Evolutionary conservation across 2,888 invertebrate species (phyloP).

Genomic region (Pilophorus perplexus): DNA sequence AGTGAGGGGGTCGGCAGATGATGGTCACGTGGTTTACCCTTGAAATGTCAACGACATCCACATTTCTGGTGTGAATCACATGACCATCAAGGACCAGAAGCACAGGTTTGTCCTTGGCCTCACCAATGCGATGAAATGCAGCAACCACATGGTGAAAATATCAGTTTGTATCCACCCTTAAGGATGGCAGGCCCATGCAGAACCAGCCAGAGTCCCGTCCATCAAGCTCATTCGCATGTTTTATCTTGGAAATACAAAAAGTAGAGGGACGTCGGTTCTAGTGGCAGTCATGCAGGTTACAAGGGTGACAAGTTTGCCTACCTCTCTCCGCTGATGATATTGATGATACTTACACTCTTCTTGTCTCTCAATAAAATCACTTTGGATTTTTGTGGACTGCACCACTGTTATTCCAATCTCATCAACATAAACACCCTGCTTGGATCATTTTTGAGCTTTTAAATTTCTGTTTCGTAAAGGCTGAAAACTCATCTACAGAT

Average conservation of each 20-base stretch:
- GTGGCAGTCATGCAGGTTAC: constrained; percentile 50
- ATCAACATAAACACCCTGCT: constrained; percentile 46
- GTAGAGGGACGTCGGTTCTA: constrained; percentile 51
- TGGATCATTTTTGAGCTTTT: constrained; percentile 48
- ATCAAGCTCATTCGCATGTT: constrained; percentile 51
- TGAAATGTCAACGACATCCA: constrained; percentile 35
- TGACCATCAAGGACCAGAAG: constrained; percentile 46
- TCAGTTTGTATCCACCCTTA: constrained; percentile 49
- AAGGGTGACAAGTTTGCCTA: constrained; percentile 49
- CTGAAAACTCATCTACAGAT: constrained; percentile 40
- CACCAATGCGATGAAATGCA: constrained; percentile 49
- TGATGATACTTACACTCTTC: constrained; percentile 50
- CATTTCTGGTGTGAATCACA: neutral
- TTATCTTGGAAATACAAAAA: constrained; percentile 51
- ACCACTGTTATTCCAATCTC: constrained; percentile 52
- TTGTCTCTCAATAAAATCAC: constrained; percentile 50
- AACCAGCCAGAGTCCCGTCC: constrained; percentile 50
- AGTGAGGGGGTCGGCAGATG: constrained; percentile 35
- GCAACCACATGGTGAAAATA: constrained; percentile 51
- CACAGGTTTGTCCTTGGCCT: constrained; percentile 49
- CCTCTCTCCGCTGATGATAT: constrained; percentile 51
- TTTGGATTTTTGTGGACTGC: constrained; percentile 49
- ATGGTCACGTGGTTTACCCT: constrained; percentile 42
- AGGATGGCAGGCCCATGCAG: too few relatives aligned
- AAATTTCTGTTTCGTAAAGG: constrained; percentile 38